phyloP scores from a whole-genome alignment of 2,797 vertebrate genomes.

The Danionella dracula region DNA sequence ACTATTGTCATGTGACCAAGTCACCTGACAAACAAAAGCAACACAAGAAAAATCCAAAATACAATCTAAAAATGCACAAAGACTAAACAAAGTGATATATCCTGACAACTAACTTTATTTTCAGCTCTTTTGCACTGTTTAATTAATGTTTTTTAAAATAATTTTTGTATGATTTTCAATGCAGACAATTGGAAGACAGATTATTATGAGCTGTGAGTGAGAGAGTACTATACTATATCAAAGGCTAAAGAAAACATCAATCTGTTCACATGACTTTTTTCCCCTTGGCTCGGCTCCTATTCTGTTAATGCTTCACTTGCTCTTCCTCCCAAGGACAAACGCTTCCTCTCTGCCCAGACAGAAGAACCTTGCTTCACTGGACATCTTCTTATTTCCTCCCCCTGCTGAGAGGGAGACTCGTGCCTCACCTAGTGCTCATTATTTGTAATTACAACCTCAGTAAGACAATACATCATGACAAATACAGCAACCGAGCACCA shows the following conservation, averaged over 20 bases:
- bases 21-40: too few relatives aligned
- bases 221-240: constrained; percentile 38
- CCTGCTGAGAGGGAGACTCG: constrained; percentile 40
- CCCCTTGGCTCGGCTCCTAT: constrained; percentile 16
- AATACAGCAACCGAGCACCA: too few relatives aligned
- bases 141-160: too few relatives aligned
- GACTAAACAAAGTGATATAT: too few relatives aligned
- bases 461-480: background rate
- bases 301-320: constrained; percentile 33
- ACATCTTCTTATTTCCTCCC: constrained; percentile 8
- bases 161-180: too few relatives aligned
- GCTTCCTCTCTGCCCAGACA: constrained; percentile 4
- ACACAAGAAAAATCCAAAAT: too few relatives aligned
- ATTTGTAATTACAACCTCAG: constrained; percentile 20
- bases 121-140: too few relatives aligned
- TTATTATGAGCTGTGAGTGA: background rate
- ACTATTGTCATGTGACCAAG: too few relatives aligned
- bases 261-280: constrained; percentile 21
- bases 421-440: constrained; percentile 63
- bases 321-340: constrained; percentile 40
- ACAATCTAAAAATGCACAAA: too few relatives aligned
- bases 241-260: constrained; percentile 31
- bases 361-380: constrained; percentile 1
- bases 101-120: too few relatives aligned
- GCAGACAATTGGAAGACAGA: too few relatives aligned